These are phyloP conservation scores for Mesoligia furuncula DNA, from an alignment of 2,888 invertebrate genomes.

Conservation along the genomic window DNA sequence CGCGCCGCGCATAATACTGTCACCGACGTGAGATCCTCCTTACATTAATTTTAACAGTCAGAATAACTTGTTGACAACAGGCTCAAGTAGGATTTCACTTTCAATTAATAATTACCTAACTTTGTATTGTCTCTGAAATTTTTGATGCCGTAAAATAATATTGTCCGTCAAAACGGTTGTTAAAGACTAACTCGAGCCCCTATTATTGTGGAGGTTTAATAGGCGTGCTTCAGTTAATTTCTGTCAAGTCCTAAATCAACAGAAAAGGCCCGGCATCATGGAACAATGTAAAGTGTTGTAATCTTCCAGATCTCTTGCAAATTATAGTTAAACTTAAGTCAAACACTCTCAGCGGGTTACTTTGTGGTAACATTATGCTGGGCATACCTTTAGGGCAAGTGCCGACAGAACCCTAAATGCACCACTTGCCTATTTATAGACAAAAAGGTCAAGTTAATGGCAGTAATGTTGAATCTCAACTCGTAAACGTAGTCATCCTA, in stretches of 20 bases:
- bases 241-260: slow-evolving; percentile 87
- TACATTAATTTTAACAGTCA: slow-evolving; percentile 77
- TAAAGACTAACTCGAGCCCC: slow-evolving; percentile 51
- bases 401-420: slow-evolving; percentile 41
- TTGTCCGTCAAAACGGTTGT: slow-evolving; percentile 30
- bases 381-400: slow-evolving; percentile 52
- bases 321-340: slow-evolving; percentile 86
- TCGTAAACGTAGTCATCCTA: slow-evolving; percentile 71
- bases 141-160: slow-evolving; percentile 54
- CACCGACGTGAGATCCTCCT: slow-evolving; percentile 61
- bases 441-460: slow-evolving; percentile 30
- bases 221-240: slow-evolving; percentile 79
- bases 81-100: slow-evolving; percentile 70
- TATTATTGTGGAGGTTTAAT: slow-evolving; percentile 71
- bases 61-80: slow-evolving; percentile 75
- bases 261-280: slow-evolving; percentile 77
- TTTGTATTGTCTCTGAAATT: slow-evolving; percentile 52
- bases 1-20: slow-evolving; percentile 80
- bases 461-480: slow-evolving; percentile 71
- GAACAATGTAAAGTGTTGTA: slow-evolving; percentile 82
- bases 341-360: slow-evolving; percentile 79
- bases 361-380: slow-evolving; percentile 65
- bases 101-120: slow-evolving; percentile 71
- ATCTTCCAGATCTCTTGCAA: slow-evolving; percentile 86
- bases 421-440: slow-evolving; percentile 39